A percentile compares a stretch with the other conserved stretches of the same genome.
Conservation (phyloP, 2,113 vertebrate species). For the Phodopus roborovskii region DNA sequence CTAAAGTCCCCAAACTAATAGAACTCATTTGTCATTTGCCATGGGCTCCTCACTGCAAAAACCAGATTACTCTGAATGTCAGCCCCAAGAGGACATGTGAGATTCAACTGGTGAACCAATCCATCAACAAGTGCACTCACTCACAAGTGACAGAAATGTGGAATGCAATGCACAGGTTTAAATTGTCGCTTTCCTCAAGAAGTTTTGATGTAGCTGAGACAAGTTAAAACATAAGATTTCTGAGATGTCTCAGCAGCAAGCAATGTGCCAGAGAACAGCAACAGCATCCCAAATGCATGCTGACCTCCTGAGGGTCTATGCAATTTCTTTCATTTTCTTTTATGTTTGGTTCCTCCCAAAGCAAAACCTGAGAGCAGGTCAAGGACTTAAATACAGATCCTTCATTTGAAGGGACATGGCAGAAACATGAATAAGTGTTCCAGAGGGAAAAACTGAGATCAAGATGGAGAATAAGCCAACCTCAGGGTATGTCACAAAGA, state of each 20-base stretch:
- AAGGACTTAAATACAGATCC: background rate
- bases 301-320: background rate
- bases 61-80: slow-evolving; percentile 60
- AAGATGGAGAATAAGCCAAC: background rate
- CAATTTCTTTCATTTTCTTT: background rate
- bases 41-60: slow-evolving; percentile 35
- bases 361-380: background rate
- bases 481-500: background rate
- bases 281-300: background rate
- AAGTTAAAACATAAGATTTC: background rate
- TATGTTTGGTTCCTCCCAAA: slow-evolving; percentile 17
- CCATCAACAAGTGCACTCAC: slow-evolving; percentile 41
- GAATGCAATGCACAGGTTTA: background rate
- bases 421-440: background rate
- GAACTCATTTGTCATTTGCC: slow-evolving; percentile 68
- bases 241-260: slow-evolving; percentile 3
- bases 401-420: background rate
- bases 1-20: slow-evolving; percentile 61
- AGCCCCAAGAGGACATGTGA: slow-evolving; percentile 22
- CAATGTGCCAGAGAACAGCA: background rate
- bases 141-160: background rate
- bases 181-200: background rate
- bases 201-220: background rate
- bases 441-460: background rate
- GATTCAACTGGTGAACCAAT: slow-evolving; percentile 53